Evolutionary conservation across 2,113 vertebrate genomes (phyloP).

Genomic region (Crotalus horridus): DNA sequence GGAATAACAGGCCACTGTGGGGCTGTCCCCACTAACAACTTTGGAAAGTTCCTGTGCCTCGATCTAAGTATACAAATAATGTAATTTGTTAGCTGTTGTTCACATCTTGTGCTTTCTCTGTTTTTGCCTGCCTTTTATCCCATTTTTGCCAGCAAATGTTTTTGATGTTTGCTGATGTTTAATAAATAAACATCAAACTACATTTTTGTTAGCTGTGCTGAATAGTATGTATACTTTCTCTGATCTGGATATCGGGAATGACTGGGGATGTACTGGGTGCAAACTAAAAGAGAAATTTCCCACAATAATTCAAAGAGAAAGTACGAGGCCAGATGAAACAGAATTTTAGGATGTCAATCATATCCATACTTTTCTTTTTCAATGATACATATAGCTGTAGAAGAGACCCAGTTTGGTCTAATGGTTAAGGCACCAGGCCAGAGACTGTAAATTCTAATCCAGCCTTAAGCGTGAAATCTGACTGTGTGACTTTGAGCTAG

Average conservation of each 20-base stretch:
- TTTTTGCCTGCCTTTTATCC: background rate
- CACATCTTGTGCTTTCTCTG: background rate
- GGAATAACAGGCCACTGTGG: background rate
- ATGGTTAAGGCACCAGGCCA: background rate
- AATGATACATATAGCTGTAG: background rate
- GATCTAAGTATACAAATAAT: background rate
- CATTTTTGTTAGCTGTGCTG: background rate
- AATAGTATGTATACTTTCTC: background rate
- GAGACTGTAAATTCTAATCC: background rate
- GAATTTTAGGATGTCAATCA: background rate
- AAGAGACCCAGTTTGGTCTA: background rate
- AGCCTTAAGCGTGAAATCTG: background rate
- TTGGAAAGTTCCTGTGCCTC: background rate
- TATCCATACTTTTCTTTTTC: background rate
- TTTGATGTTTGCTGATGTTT: background rate
- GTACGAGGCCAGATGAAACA: background rate
- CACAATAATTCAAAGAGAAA: background rate
- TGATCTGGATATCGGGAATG: background rate
- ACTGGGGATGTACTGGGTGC: background rate
- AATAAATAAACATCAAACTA: background rate
- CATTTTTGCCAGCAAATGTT: background rate
- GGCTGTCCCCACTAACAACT: background rate
- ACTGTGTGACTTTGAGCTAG: background rate
- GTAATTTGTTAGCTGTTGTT: background rate
- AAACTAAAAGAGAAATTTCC: background rate